These are phyloP conservation scores for Sus scrofa DNA, from an alignment of 2,113 vertebrate genomes.

Conservation along the genomic window T2T-Sscrofa CM000817.6:80319001-80319500, in stretches of 20 bases:
- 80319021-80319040: fast-evolving
- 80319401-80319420: fast-evolving
- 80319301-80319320: background rate
- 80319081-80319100: background rate
- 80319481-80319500: fast-evolving
- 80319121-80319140: fast-evolving
- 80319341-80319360: background rate
- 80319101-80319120: fast-evolving
- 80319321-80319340: no score
- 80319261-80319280: background rate
- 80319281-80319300: background rate
- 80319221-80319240: background rate
- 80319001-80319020: background rate
- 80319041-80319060: background rate
- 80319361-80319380: background rate
- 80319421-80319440: background rate
- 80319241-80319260: background rate
- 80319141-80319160: fast-evolving
- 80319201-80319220: fast-evolving
- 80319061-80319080: background rate
- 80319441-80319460: fast-evolving
- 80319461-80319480: background rate
- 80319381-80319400: fast-evolving
- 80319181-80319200: background rate
- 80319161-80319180: background rate